Conservation (phyloP, 2,113 vertebrate species). For the Semicossyphus pulcher region DNA sequence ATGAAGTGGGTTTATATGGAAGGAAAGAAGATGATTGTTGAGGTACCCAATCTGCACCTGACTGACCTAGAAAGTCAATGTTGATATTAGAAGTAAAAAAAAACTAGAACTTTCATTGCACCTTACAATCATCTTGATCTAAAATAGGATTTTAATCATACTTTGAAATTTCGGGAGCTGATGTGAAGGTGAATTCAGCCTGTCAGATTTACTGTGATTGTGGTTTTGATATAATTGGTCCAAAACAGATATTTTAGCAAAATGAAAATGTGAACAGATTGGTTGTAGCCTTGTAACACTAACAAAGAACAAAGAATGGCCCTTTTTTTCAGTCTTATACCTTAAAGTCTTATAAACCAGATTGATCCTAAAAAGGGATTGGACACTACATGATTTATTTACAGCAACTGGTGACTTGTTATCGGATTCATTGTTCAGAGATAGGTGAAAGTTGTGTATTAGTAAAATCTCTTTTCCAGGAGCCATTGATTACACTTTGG, state of each 20-base stretch:
- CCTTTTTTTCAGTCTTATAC: constrained; percentile 41
- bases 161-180: constrained; percentile 53
- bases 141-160: constrained; percentile 78
- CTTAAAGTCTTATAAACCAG: constrained; percentile 30
- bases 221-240: constrained; percentile 58
- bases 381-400: constrained; percentile 41
- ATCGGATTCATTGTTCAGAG: constrained; percentile 38
- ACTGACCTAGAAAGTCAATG: constrained; percentile 65
- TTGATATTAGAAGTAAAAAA: constrained; percentile 71
- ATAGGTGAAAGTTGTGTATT: constrained; percentile 37
- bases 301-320: constrained; percentile 31
- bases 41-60: constrained; percentile 73
- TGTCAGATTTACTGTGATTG: constrained; percentile 60
- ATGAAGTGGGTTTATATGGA: constrained; percentile 80
- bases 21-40: constrained; percentile 70
- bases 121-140: constrained; percentile 82
- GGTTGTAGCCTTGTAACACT: constrained; percentile 21
- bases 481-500: constrained; percentile 61
- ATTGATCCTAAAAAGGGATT: constrained; percentile 16
- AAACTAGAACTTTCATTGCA: constrained; percentile 75
- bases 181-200: constrained; percentile 56
- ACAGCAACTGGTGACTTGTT: constrained; percentile 29
- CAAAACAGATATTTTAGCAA: constrained; percentile 45
- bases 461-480: constrained; percentile 38
- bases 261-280: constrained; percentile 58